phyloP scores from a whole-genome alignment of 2,113 vertebrate genomes.

The Acanthisitta chloris region DNA sequence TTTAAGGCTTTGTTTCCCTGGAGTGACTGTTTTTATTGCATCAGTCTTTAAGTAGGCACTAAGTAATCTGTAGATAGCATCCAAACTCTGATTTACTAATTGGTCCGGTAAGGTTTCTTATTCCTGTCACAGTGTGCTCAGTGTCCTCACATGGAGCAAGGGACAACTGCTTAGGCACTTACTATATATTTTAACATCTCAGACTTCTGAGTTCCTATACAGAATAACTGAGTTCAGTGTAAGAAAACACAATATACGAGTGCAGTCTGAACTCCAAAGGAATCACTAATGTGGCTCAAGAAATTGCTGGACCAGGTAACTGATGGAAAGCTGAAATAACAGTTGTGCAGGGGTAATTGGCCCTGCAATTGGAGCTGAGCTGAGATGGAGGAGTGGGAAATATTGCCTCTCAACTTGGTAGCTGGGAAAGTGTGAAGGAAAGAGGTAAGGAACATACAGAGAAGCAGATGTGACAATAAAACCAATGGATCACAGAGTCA shows the following conservation, averaged over 20 bases:
- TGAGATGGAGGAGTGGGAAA: background rate
- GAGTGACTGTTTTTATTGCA: background rate
- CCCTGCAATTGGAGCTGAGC: background rate
- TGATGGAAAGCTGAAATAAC: slow-evolving; percentile 1
- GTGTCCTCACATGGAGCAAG: background rate
- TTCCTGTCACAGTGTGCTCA: background rate
- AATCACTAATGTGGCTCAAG: slow-evolving; percentile 21
- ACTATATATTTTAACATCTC: background rate
- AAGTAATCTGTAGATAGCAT: background rate
- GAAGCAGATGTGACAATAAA: background rate
- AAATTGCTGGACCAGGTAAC: slow-evolving; percentile 13
- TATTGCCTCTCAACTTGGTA: background rate
- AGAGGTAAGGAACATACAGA: background rate
- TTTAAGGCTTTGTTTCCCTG: background rate
- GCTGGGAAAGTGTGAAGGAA: background rate
- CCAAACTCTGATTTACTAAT: background rate
- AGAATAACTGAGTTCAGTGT: background rate
- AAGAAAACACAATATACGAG: background rate
- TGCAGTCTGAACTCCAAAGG: background rate
- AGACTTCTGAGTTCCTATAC: background rate
- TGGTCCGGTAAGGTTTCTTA: background rate
- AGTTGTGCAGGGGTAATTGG: slow-evolving; percentile 21
- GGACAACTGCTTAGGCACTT: background rate
- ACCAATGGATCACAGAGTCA: background rate
- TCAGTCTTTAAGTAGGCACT: background rate